These are phyloP conservation scores for Margarornis squamiger DNA, from an alignment of 2,797 vertebrate species.

Conservation along the genomic window DNA sequence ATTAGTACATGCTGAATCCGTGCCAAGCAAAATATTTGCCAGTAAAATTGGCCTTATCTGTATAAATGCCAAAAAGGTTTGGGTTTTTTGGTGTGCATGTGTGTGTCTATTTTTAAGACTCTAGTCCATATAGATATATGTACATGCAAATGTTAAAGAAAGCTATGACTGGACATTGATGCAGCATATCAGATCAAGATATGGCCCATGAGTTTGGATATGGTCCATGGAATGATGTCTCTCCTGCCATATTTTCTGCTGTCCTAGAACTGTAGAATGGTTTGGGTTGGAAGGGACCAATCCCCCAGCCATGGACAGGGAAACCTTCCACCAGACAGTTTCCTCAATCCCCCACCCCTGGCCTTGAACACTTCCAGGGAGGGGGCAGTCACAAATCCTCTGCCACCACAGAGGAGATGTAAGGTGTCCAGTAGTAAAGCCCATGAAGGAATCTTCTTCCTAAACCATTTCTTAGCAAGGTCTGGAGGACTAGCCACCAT, in stretches of 20 bases:
- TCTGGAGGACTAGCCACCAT: background rate
- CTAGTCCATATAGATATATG: background rate
- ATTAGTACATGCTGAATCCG: conserved; percentile 17
- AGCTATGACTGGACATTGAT: background rate
- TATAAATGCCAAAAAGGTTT: conserved; percentile 56
- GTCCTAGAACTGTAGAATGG: background rate
- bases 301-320: background rate
- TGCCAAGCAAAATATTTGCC: conserved; percentile 36
- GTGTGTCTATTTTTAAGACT: background rate
- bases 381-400: background rate
- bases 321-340: background rate
- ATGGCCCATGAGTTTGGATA: background rate
- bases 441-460: background rate
- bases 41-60: conserved; percentile 60
- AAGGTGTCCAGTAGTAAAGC: background rate
- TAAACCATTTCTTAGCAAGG: background rate
- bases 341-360: background rate
- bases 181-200: background rate
- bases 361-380: background rate
- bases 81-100: background rate
- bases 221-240: background rate
- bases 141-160: background rate
- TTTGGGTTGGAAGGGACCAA: background rate
- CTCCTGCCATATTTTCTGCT: background rate
- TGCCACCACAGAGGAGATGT: rapidly evolving